These are phyloP conservation scores for Labeo calbasu DNA, from an alignment of 2,797 vertebrate genomes.

Conservation along the genomic window DNA sequence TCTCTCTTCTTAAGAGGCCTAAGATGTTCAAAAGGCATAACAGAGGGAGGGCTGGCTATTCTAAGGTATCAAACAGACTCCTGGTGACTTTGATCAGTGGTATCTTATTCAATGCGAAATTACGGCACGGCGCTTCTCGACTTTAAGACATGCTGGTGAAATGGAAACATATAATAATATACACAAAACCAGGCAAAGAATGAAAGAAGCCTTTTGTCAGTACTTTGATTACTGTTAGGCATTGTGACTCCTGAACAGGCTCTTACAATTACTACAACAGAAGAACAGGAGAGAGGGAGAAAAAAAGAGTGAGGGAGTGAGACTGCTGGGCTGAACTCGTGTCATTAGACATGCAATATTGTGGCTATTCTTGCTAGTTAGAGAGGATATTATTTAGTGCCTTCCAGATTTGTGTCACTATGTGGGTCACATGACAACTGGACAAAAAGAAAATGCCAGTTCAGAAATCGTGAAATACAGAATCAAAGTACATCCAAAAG, in stretches of 20 bases:
- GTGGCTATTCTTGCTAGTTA: conserved; percentile 32
- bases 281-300: conserved; percentile 48
- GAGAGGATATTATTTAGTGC: conserved; percentile 17
- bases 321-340: conserved; percentile 60
- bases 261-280: conserved; percentile 70
- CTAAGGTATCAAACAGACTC: conserved; percentile 80
- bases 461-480: not conserved
- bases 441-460: not conserved
- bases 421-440: conserved; percentile 8
- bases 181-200: conserved; percentile 76
- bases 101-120: conserved; percentile 75
- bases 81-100: conserved; percentile 79
- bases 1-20: conserved; percentile 64
- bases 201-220: conserved; percentile 79
- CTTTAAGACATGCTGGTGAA: conserved; percentile 71
- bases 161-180: conserved; percentile 77
- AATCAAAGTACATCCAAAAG: not conserved
- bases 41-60: conserved; percentile 74
- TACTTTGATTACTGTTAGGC: conserved; percentile 80
- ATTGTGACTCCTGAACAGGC: conserved; percentile 76
- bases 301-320: conserved; percentile 63
- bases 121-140: conserved; percentile 67
- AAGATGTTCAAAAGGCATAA: conserved; percentile 80
- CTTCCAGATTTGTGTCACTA: not conserved
- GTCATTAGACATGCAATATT: conserved; percentile 42